A percentile compares a stretch with the other conserved stretches of the same genome.
phyloP scores from a whole-genome alignment of 2,888 invertebrate genomes.

The Prosopocoilus inquinatus region DNA sequence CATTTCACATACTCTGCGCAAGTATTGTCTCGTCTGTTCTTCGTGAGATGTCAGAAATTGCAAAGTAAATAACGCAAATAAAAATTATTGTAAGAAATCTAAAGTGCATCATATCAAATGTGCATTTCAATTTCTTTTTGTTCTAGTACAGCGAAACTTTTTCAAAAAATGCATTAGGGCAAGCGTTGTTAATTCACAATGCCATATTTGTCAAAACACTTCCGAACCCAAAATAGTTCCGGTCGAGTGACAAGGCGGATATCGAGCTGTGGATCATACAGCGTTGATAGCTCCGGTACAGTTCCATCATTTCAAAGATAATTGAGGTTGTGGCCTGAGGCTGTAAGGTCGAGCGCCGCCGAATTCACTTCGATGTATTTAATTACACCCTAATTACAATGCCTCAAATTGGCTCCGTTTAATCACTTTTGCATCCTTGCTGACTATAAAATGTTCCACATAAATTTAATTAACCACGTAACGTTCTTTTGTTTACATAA shows the following conservation, averaged over 20 bases:
- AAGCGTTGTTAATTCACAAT: slow-evolving; percentile 7
- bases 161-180: slow-evolving; percentile 8
- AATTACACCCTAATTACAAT: slow-evolving; percentile 21
- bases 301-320: slow-evolving; percentile 31
- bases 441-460: too few relatives aligned
- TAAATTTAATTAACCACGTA: too few relatives aligned
- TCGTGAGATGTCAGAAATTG: too few relatives aligned
- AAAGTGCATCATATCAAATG: too few relatives aligned
- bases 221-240: slow-evolving; percentile 22
- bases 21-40: too few relatives aligned
- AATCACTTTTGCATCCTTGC: too few relatives aligned
- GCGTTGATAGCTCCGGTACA: slow-evolving; percentile 31
- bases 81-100: too few relatives aligned
- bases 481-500: too few relatives aligned
- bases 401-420: background rate
- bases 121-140: too few relatives aligned
- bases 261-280: slow-evolving; percentile 34
- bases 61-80: too few relatives aligned
- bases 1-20: too few relatives aligned
- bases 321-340: slow-evolving; percentile 24
- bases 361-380: slow-evolving; percentile 15
- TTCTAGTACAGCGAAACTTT: too few relatives aligned
- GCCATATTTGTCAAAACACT: slow-evolving; percentile 21
- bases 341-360: slow-evolving; percentile 19
- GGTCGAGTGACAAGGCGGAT: slow-evolving; percentile 27